A percentile compares a stretch with the other conserved stretches of the same genome.
phyloP scores from a whole-genome alignment of 2,797 vertebrate species.

The Scleropages formosus region DNA sequence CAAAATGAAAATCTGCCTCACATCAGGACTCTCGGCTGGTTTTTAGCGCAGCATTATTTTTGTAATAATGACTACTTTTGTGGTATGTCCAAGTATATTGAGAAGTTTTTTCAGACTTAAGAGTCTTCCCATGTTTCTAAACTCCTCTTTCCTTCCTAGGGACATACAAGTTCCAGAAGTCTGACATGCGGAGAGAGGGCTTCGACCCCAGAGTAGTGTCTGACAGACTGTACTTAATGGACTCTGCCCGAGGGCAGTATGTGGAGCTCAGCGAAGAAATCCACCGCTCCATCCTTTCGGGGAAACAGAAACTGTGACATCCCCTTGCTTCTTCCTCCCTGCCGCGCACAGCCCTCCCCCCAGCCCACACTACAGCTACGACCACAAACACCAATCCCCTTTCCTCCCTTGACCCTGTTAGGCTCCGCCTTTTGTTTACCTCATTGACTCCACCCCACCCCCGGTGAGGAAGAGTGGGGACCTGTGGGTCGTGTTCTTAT shows the following conservation, averaged over 20 bases:
- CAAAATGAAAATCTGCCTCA: not conserved
- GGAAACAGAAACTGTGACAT: conserved; percentile 85
- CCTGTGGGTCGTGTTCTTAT: conserved; percentile 22
- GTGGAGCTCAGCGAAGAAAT: conserved; percentile 71
- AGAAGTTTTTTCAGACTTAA: not conserved
- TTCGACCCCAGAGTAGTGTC: conserved; percentile 76
- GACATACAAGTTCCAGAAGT: conserved; percentile 96
- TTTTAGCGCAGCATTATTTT: not conserved
- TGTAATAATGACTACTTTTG: not conserved
- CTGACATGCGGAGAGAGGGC: conserved; percentile 82
- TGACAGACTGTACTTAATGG: conserved; percentile 88
- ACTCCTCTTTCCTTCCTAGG: conserved; percentile 60
- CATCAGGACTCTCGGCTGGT: not conserved
- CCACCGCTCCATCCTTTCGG: conserved; percentile 77
- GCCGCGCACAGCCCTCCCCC: not conserved
- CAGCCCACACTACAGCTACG: conserved; percentile 13
- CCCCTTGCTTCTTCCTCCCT: not conserved
- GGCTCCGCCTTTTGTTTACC: conserved; percentile 60
- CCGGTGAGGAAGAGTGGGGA: conserved; percentile 55
- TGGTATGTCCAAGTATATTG: too few relatives aligned
- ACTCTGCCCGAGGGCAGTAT: conserved; percentile 80
- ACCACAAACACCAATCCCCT: conserved; percentile 45
- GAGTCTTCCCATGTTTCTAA: not conserved
- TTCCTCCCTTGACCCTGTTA: conserved; percentile 29
- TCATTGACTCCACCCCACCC: conserved; percentile 49